These are phyloP conservation scores for Aurelia coerulea DNA, from an alignment of 30 jellyfish, hydroid and myxozoan genomes.

Conservation along the genomic window DNA sequence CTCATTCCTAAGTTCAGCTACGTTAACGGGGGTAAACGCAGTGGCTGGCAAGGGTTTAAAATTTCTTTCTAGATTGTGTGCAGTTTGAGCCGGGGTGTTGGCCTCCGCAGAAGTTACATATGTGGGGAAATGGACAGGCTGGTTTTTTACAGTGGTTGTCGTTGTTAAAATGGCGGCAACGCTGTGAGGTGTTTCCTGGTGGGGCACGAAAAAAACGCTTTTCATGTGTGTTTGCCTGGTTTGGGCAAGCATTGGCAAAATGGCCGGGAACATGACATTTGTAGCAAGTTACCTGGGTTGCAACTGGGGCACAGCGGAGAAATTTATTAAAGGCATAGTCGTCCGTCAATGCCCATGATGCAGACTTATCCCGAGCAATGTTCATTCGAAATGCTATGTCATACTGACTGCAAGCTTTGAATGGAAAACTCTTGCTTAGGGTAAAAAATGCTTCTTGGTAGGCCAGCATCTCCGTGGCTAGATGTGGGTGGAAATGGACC, in stretches of 20 bases:
- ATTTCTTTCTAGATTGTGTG: background rate
- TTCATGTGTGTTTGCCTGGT: background rate
- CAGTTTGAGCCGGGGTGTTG: background rate
- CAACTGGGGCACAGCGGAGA: background rate
- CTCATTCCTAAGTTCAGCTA: background rate
- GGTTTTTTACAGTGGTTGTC: background rate
- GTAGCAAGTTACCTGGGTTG: background rate
- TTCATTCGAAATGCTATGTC: background rate
- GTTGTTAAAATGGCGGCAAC: background rate
- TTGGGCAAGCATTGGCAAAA: background rate
- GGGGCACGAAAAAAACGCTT: background rate
- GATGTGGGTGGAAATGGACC: background rate
- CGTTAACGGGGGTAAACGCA: conserved; percentile 16
- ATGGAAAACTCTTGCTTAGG: background rate
- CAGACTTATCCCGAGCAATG: background rate
- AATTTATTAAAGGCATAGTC: background rate
- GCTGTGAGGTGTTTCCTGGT: background rate
- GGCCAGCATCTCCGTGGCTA: background rate
- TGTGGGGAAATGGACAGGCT: conserved; percentile 3
- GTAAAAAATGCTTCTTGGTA: background rate
- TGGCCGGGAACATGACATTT: background rate
- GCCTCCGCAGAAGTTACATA: conserved; percentile 3
- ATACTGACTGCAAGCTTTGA: background rate
- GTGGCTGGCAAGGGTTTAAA: conserved; percentile 18
- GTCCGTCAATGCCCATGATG: background rate